phyloP scores from a whole-genome alignment of 2,113 vertebrate species.

The Carassius gibelio region DNA sequence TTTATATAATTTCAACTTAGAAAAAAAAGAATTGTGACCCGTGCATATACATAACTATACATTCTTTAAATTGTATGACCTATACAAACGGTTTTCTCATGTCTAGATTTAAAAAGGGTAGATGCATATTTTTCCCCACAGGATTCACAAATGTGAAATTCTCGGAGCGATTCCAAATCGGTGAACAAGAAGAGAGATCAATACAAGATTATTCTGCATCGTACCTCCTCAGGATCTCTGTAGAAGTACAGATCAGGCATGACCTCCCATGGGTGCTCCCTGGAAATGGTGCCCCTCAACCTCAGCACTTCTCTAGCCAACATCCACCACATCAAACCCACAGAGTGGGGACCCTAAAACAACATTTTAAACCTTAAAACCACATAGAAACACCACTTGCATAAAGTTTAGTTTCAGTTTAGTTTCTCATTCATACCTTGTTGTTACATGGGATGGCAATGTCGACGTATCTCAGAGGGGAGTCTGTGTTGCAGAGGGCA shows the following conservation, averaged over 20 bases:
- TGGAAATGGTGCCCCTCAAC: slow-evolving; percentile 95
- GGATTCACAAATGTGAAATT: too few relatives aligned
- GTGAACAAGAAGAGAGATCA: background rate
- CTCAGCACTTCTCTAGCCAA: slow-evolving; percentile 92
- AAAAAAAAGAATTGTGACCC: too few relatives aligned
- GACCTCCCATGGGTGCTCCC: slow-evolving; percentile 97
- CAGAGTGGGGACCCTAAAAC: slow-evolving; percentile 90
- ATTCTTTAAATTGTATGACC: background rate
- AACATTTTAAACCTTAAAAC: background rate
- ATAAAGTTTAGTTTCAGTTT: too few relatives aligned
- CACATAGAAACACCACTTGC: too few relatives aligned
- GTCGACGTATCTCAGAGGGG: slow-evolving; percentile 93
- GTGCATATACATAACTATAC: too few relatives aligned
- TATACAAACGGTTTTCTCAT: background rate
- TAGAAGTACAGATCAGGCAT: slow-evolving; percentile 99
- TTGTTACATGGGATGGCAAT: slow-evolving; percentile 98
- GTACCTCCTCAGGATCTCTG: slow-evolving; percentile 94
- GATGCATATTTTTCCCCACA: too few relatives aligned
- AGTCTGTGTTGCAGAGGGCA: slow-evolving; percentile 96
- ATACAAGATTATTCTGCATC: too few relatives aligned
- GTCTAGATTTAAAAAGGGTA: too few relatives aligned
- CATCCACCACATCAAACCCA: slow-evolving; percentile 99
- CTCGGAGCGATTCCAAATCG: too few relatives aligned
- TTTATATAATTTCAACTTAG: too few relatives aligned
- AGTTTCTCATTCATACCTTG: slow-evolving; percentile 77